Base-by-base conservation (phyloP, 2,797 vertebrate genomes). In the Aeoliscus strigatus region DNA sequence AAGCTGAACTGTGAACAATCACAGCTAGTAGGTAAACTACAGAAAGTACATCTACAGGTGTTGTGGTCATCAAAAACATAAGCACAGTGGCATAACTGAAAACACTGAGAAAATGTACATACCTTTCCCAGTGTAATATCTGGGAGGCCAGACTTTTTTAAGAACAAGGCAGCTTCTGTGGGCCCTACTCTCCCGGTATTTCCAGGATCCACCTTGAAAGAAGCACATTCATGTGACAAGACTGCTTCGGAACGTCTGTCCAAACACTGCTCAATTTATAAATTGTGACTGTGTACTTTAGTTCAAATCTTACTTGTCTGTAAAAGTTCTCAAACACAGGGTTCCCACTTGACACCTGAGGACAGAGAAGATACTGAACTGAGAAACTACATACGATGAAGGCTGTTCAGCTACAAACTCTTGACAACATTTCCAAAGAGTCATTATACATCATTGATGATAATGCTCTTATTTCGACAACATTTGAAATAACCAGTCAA, bases 91-190 rank as follows among this genome's bases (percentile, higher is more conserved):
- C n/a, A n/a, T n/a, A n/a, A n/a, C n/a, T n/a, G n/a, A n/a, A n/a
- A n/a, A n/a, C n/a, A n/a, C n/a, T n/a, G n/a, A n/a, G n/a, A n/a
- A n/a, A n/a, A 8, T 12, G 4, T 8, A 63, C 90, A 14, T 79
- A 99, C 96, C 90, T 98, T 98, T 71, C 96, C 94, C 59, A 99
- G 70, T 11, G 89, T 84, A 41, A 89, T 62, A 58, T 98, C 96
- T 13, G 94, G 88, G 5, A 99, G 90, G 10, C 93, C 92, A 0
- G 96, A 99, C 64, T 93, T 97, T 74, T 99, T 99, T 35, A 99
- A 86, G 57, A 99, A 99, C 41, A 97, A 80, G 0, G 95, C 96
- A 29, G 94, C 96, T 72, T 99, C 96, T n/a, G 85, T 91, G 7
- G 96, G 94, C 44, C 92, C 94, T 1, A 98, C 89, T 79, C 91